phyloP scores from a whole-genome alignment of 2,113 vertebrate genomes.

The Actenoides hombroni region DNA sequence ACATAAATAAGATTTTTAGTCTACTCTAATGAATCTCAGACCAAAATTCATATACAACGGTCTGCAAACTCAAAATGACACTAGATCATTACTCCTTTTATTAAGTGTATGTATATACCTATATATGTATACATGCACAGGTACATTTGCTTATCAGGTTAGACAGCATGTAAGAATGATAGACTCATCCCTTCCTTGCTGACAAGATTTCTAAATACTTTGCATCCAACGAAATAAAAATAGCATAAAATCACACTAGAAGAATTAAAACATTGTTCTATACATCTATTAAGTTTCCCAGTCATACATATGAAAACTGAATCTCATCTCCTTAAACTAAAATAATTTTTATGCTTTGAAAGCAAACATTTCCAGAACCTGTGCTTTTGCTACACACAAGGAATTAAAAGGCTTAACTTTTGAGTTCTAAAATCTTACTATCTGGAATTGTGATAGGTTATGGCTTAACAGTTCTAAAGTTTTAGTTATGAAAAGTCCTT shows the following conservation, averaged over 20 bases:
- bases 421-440: background rate
- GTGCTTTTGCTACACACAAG: background rate
- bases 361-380: background rate
- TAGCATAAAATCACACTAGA: background rate
- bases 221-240: background rate
- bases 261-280: background rate
- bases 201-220: background rate
- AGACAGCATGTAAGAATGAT: background rate
- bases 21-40: constrained; percentile 5
- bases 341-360: background rate
- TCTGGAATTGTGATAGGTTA: background rate
- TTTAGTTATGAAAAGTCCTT: background rate
- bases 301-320: background rate
- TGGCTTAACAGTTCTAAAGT: background rate
- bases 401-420: background rate
- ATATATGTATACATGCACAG: no score
- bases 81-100: background rate
- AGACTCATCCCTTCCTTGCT: background rate
- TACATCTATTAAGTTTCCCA: background rate
- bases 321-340: background rate
- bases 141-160: background rate
- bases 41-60: background rate
- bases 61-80: background rate
- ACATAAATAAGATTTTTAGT: background rate
- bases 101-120: background rate